Conservation (phyloP, 1,140 invertebrate genomes). For the Thrips palmi region DNA sequence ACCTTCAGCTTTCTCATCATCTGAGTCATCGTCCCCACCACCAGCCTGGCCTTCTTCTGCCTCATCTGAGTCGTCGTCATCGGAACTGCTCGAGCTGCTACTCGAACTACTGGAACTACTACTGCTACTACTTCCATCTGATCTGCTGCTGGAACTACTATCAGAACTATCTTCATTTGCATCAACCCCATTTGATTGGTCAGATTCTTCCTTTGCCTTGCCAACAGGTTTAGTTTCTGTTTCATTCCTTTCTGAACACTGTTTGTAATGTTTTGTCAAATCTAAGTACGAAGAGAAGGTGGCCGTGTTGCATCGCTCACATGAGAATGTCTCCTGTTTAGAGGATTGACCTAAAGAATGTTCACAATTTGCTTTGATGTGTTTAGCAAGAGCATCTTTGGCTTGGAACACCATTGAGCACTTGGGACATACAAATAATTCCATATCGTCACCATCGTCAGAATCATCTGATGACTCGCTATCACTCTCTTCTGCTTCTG, state of each 20-base stretch:
- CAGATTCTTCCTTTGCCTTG: conserved; percentile 12
- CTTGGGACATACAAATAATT: no score
- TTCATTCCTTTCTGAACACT: conserved; percentile 15
- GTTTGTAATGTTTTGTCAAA: no score
- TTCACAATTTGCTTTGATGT: no score
- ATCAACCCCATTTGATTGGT: conserved; percentile 13
- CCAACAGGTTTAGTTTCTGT: conserved; percentile 15
- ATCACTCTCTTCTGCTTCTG: conserved; percentile 12
- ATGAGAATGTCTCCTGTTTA: no score
- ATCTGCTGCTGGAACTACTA: conserved; percentile 19
- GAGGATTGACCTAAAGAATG: no score
- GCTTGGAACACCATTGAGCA: no score
- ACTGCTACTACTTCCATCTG: conserved; percentile 13
- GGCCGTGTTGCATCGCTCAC: no score
- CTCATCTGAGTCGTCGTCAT: conserved; percentile 8
- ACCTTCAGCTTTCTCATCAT: conserved; percentile 12
- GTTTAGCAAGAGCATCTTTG: no score
- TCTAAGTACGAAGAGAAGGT: no score
- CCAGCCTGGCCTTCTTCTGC: conserved; percentile 21
- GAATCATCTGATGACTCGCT: conserved; percentile 9
- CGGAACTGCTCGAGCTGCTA: not conserved
- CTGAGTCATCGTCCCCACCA: conserved; percentile 16
- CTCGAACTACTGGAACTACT: not conserved
- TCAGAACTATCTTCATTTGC: conserved; percentile 19
- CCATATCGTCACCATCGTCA: not conserved